Percentiles rank a stretch among this genome's conserved stretches.
phyloP scores from a whole-genome alignment of 2,797 vertebrate genomes.

The Oreortyx pictus region DNA sequence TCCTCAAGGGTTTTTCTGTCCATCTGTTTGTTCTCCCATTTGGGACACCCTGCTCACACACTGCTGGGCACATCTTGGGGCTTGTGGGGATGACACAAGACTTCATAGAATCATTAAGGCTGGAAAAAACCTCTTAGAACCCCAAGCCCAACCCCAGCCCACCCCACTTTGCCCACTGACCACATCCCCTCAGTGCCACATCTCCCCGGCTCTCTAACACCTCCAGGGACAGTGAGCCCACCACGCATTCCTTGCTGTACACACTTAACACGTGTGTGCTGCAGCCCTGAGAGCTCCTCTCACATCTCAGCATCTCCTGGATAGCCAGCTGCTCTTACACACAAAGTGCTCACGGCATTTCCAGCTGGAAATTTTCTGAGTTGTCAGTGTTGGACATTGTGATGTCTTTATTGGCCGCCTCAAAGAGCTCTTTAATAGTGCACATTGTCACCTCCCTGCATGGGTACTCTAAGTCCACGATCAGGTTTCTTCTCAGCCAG shows the following conservation, averaged over 20 bases:
- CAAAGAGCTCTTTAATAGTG: not conserved
- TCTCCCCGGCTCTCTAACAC: too few species aligned
- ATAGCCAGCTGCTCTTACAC: not conserved
- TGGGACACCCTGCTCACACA: not conserved
- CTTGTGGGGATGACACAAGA: not conserved
- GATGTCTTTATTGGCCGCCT: not conserved
- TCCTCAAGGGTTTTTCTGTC: not conserved
- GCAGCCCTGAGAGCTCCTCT: accelerated
- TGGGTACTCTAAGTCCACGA: not conserved
- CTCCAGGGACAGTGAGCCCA: too few species aligned
- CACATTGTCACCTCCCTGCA: not conserved
- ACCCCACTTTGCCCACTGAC: too few species aligned
- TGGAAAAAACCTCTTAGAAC: too few species aligned
- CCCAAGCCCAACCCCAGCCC: too few species aligned
- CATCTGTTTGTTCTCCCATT: not conserved
- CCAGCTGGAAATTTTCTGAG: not conserved
- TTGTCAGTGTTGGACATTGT: not conserved
- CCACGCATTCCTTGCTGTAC: too few species aligned
- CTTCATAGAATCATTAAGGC: too few species aligned
- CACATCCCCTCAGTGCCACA: too few species aligned
- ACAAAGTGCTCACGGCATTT: not conserved
- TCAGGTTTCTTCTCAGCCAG: not conserved
- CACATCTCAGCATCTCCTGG: not conserved
- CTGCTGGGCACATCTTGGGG: not conserved
- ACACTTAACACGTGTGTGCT: not conserved